These are phyloP conservation scores for Leucophenga montana DNA, from an alignment of 2,888 invertebrate species.

Conservation along the genomic window DNA sequence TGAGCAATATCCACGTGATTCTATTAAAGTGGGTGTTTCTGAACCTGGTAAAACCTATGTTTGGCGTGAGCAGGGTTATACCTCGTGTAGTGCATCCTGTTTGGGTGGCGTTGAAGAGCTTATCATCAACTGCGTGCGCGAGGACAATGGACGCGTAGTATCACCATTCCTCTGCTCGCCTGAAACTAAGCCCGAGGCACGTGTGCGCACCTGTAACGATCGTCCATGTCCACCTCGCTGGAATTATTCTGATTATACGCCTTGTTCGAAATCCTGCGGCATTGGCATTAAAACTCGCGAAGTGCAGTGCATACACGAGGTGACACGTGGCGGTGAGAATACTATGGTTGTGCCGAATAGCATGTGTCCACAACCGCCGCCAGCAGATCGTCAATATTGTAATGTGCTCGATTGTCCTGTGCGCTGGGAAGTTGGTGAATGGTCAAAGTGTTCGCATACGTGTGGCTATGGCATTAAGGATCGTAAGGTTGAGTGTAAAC, in stretches of 20 bases:
- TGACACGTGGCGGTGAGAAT: constrained; percentile 89
- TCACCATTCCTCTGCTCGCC: constrained; percentile 90
- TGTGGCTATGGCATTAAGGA: constrained; percentile 94
- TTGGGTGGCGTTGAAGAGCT: constrained; percentile 91
- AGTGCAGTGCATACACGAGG: constrained; percentile 77
- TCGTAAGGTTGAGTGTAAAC: constrained; percentile 88
- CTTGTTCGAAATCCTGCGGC: constrained; percentile 94
- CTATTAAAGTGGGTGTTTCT: constrained; percentile 80
- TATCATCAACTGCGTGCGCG: constrained; percentile 90
- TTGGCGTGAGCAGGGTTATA: constrained; percentile 92
- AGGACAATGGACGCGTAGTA: constrained; percentile 89
- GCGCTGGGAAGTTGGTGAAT: constrained; percentile 89
- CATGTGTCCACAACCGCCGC: constrained; percentile 91
- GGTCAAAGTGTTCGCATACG: constrained; percentile 93
- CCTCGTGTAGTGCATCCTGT: constrained; percentile 95
- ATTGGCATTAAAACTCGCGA: constrained; percentile 93
- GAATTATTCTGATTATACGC: constrained; percentile 91
- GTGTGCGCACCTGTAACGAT: constrained; percentile 93
- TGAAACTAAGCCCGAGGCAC: constrained; percentile 89
- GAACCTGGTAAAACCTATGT: constrained; percentile 87
- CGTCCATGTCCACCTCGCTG: constrained; percentile 96
- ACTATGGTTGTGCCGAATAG: constrained; percentile 94
- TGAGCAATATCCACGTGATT: constrained; percentile 72
- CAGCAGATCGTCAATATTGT: constrained; percentile 91
- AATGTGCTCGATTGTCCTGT: constrained; percentile 95